Evolutionary conservation across 2,113 vertebrate species (phyloP).

Genomic region (Dascyllus trimaculatus): DNA sequence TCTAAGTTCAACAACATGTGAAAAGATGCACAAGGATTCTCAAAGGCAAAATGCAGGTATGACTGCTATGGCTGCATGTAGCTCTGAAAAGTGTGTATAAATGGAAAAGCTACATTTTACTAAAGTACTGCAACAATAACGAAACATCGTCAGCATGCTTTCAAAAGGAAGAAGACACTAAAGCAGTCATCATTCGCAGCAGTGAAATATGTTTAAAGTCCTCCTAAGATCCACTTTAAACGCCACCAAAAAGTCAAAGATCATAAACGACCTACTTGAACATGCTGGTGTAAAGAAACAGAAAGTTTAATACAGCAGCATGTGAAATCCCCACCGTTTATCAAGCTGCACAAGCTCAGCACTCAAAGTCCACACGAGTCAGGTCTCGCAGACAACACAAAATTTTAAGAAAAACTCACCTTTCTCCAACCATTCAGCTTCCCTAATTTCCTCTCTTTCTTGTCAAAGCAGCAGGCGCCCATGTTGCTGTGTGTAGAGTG

Average conservation of each 20-base stretch:
- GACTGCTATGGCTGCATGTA: not conserved
- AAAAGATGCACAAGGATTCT: not conserved
- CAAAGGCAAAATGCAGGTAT: not conserved
- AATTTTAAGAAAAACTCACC: constrained; percentile 67
- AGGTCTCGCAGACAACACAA: not conserved
- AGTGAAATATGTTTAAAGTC: not conserved
- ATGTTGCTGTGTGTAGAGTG: constrained; percentile 76
- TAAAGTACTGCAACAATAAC: not conserved
- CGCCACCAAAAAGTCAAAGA: not conserved
- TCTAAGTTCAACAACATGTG: not conserved
- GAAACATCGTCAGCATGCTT: not conserved
- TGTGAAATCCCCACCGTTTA: not conserved
- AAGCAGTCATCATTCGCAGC: not conserved
- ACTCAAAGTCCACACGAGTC: not conserved
- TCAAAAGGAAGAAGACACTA: not conserved
- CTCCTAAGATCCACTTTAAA: not conserved
- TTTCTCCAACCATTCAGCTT: constrained; percentile 84
- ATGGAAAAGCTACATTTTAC: not conserved
- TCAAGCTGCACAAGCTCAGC: not conserved
- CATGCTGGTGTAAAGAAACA: not conserved
- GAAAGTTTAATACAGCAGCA: not conserved
- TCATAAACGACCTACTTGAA: too few relatives aligned
- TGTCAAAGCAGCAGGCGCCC: constrained; percentile 86
- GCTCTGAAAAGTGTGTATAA: not conserved
- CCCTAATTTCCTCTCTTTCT: constrained; percentile 83